These are phyloP conservation scores for Drosophila cognata DNA, from an alignment of 2,888 invertebrate genomes.

Conservation along the genomic window DNA sequence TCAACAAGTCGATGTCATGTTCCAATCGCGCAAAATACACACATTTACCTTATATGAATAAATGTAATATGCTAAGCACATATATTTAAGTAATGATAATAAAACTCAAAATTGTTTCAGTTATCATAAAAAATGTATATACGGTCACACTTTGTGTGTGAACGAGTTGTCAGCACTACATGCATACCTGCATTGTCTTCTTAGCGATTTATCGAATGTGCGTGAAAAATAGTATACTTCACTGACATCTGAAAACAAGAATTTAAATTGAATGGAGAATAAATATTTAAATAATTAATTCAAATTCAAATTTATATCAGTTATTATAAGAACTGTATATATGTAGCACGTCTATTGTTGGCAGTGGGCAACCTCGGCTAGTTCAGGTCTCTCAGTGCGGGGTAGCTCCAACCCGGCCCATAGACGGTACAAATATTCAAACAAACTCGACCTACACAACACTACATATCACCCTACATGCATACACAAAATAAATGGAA, in stretches of 20 bases:
- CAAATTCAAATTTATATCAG: background rate
- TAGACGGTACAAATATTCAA: no score
- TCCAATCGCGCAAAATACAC: background rate
- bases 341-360: no score
- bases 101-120: background rate
- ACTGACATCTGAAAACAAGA: background rate
- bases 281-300: background rate
- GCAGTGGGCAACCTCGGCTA: no score
- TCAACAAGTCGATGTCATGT: constrained; percentile 24
- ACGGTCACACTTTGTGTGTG: constrained; percentile 14
- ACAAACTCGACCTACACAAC: no score
- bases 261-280: constrained; percentile 20
- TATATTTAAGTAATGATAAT: background rate
- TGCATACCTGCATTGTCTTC: background rate
- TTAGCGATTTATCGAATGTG: constrained; percentile 22
- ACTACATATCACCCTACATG: no score
- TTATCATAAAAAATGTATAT: background rate
- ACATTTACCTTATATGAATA: background rate
- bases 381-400: no score
- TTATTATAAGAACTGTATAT: background rate
- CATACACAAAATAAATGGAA: no score
- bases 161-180: constrained; percentile 10
- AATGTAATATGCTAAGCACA: background rate
- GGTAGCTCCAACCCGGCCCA: no score
- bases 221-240: background rate